Percentiles rank a stretch among this genome's conserved stretches.
phyloP scores from a whole-genome alignment of 2,888 invertebrate genomes.

The Lymantria monacha region DNA sequence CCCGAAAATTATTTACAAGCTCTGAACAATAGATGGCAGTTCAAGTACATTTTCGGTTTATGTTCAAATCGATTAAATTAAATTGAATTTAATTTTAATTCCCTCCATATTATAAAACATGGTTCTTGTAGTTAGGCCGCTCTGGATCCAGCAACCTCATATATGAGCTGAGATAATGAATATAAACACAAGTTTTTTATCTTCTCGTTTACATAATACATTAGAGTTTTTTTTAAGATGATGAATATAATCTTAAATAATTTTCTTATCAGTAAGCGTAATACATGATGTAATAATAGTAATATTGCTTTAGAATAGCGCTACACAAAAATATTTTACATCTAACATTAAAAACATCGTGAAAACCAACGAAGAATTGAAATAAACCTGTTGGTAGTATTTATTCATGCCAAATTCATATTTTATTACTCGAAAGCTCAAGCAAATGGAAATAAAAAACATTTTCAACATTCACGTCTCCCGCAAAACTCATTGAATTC shows the following conservation, averaged over 20 bases:
- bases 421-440: conserved; percentile 6
- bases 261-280: conserved; percentile 1
- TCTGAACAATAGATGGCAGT: no score
- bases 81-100: no score
- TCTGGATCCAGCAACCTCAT: no score
- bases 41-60: no score
- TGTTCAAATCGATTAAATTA: no score
- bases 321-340: neutral
- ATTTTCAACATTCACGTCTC: conserved; percentile 12
- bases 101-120: no score
- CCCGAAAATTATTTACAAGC: no score
- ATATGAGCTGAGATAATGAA: no score
- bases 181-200: neutral
- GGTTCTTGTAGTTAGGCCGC: no score
- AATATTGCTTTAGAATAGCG: no score
- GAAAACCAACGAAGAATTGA: neutral
- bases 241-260: conserved; percentile 2
- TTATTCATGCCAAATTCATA: conserved; percentile 1
- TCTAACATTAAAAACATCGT: neutral
- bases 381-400: conserved; percentile 1
- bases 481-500: conserved; percentile 16
- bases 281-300: neutral
- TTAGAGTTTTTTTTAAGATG: neutral
- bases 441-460: conserved; percentile 21
- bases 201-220: neutral